phyloP scores from a whole-genome alignment of 1,140 invertebrate species.

The Fopius arisanus region DNA sequence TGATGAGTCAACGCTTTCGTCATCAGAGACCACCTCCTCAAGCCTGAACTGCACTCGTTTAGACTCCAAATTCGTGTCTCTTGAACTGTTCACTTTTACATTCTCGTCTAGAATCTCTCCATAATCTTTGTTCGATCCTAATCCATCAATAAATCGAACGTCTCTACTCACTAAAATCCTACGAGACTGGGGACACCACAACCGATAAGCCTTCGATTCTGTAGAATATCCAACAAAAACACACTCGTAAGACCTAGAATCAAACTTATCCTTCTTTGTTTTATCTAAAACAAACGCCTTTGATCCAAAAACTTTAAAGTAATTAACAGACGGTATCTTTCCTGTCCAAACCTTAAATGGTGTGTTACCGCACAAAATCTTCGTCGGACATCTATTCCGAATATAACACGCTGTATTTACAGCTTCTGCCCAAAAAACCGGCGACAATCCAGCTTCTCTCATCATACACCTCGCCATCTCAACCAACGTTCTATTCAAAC shows the following conservation, averaged over 20 bases:
- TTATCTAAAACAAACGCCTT: not conserved
- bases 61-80: not conserved
- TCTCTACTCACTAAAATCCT: not conserved
- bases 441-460: constrained; percentile 14
- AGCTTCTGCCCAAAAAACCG: constrained; percentile 41
- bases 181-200: not conserved
- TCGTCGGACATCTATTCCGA: too few species aligned
- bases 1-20: not conserved
- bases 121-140: not conserved
- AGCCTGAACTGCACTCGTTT: not conserved
- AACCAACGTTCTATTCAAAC: constrained; percentile 41
- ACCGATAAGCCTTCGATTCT: not conserved
- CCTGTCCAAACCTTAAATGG: not conserved
- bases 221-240: constrained; percentile 1
- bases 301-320: not conserved
- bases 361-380: constrained; percentile 16
- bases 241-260: not conserved
- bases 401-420: constrained; percentile 31
- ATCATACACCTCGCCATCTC: constrained; percentile 44
- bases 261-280: not conserved
- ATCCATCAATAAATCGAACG: not conserved
- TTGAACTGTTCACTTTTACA: not conserved
- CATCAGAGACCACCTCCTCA: not conserved
- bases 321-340: not conserved
- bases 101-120: not conserved